Percentiles rank a stretch among this genome's conserved stretches.
Conservation (phyloP, 2,888 invertebrate genomes). For the Ceramica pisi region DNA sequence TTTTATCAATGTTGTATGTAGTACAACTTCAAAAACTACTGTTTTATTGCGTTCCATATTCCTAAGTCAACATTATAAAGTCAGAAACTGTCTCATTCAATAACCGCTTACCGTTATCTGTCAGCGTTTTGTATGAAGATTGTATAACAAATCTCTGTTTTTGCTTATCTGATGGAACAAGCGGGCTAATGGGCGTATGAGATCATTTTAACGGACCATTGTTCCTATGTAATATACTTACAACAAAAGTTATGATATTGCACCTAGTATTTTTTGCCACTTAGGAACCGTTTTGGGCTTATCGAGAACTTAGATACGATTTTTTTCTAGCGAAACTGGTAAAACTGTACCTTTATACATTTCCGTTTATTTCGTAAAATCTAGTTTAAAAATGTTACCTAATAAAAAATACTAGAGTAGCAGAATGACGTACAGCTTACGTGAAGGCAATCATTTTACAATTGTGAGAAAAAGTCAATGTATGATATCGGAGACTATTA, state of each 20-base stretch:
- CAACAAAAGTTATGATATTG: slow-evolving; percentile 62
- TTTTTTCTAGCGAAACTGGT: slow-evolving; percentile 43
- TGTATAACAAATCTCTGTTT: slow-evolving; percentile 67
- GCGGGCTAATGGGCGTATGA: slow-evolving; percentile 69
- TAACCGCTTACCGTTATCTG: slow-evolving; percentile 60
- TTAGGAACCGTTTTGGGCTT: slow-evolving; percentile 43
- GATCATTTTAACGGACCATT: slow-evolving; percentile 72
- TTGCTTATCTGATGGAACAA: slow-evolving; percentile 71
- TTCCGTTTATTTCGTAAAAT: slow-evolving; percentile 30
- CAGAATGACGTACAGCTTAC: slow-evolving; percentile 31
- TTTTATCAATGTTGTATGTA: slow-evolving; percentile 20
- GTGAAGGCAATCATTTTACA: slow-evolving; percentile 57
- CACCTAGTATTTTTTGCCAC: slow-evolving; percentile 47
- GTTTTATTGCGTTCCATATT: slow-evolving; percentile 47
- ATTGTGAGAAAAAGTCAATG: slow-evolving; percentile 64
- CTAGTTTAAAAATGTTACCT: slow-evolving; percentile 23
- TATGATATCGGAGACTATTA: slow-evolving; percentile 61
- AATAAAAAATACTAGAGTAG: slow-evolving; percentile 37
- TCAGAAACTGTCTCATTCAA: slow-evolving; percentile 62
- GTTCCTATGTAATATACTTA: slow-evolving; percentile 57
- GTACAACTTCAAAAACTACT: slow-evolving; percentile 31
- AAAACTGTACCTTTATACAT: slow-evolving; percentile 7
- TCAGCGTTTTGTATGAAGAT: slow-evolving; percentile 63
- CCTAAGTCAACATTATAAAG: slow-evolving; percentile 54
- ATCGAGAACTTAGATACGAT: slow-evolving; percentile 26